These are phyloP conservation scores for Psephotus haematonotus DNA, from an alignment of 2,113 vertebrate genomes.

Conservation along the genomic window DNA sequence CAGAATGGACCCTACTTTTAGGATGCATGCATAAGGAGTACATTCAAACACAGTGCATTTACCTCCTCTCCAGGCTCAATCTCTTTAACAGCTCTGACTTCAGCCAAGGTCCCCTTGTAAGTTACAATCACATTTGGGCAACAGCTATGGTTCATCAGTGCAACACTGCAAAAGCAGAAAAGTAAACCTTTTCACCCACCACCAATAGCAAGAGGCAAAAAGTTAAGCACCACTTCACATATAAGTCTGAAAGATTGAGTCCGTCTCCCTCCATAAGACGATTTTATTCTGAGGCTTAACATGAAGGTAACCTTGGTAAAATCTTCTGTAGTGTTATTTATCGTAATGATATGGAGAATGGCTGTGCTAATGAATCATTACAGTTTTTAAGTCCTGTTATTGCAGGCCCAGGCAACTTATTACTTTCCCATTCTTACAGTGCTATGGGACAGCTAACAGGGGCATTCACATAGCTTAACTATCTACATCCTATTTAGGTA, in stretches of 20 bases:
- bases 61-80: conserved; percentile 93
- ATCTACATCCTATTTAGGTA: neutral
- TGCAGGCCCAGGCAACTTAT: neutral
- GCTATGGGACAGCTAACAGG: neutral
- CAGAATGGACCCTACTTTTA: neutral
- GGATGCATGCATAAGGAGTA: fast-evolving
- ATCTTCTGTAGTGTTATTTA: neutral
- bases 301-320: conserved; percentile 12
- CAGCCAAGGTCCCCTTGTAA: conserved; percentile 85
- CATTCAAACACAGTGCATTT: neutral
- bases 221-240: neutral
- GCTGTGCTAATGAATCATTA: neutral
- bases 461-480: neutral
- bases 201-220: neutral
- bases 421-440: neutral
- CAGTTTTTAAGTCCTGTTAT: neutral
- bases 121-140: conserved; percentile 94
- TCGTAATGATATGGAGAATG: neutral
- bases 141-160: conserved; percentile 96
- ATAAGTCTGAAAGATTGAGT: neutral
- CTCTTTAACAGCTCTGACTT: conserved; percentile 89
- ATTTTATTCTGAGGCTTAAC: neutral
- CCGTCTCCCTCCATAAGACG: neutral
- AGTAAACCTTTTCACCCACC: neutral
- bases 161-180: conserved; percentile 78